A percentile compares a stretch with the other conserved stretches of the same genome.
These are phyloP conservation scores for Capitulum mitella DNA, from an alignment of 2,888 invertebrate genomes.

Conservation along the genomic window DNA sequence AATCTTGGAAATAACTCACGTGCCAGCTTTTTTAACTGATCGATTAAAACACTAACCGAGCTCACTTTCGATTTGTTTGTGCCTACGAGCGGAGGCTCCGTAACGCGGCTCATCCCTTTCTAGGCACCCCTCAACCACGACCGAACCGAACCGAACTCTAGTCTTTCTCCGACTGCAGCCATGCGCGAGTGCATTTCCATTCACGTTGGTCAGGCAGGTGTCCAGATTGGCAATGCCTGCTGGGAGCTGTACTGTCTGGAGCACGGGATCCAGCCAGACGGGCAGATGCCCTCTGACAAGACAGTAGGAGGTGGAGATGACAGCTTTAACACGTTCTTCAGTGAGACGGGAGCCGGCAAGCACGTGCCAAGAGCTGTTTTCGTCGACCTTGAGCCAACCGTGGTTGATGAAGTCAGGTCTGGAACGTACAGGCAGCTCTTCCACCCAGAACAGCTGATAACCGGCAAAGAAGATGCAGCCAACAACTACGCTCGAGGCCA, in stretches of 20 bases:
- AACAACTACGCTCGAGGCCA: constrained; percentile 56
- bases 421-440: constrained; percentile 48
- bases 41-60: not conserved
- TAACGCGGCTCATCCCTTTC: not conserved
- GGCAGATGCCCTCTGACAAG: constrained; percentile 83
- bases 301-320: constrained; percentile 80
- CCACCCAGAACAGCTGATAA: constrained; percentile 52
- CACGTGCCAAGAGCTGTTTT: constrained; percentile 92
- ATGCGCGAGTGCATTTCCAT: constrained; percentile 35
- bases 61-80: constrained; percentile 21
- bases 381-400: constrained; percentile 93
- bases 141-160: not conserved
- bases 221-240: constrained; percentile 40
- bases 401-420: constrained; percentile 55
- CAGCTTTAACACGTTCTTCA: constrained; percentile 91
- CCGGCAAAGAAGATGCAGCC: constrained; percentile 48
- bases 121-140: not conserved
- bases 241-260: constrained; percentile 42
- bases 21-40: not conserved
- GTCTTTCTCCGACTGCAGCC: not conserved
- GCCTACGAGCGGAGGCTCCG: not conserved
- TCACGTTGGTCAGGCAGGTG: constrained; percentile 36
- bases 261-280: constrained; percentile 57
- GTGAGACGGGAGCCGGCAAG: constrained; percentile 90
- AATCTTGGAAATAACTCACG: not conserved